phyloP scores from a whole-genome alignment of 2,113 vertebrate genomes.

The Mastomys natalensis region DNA sequence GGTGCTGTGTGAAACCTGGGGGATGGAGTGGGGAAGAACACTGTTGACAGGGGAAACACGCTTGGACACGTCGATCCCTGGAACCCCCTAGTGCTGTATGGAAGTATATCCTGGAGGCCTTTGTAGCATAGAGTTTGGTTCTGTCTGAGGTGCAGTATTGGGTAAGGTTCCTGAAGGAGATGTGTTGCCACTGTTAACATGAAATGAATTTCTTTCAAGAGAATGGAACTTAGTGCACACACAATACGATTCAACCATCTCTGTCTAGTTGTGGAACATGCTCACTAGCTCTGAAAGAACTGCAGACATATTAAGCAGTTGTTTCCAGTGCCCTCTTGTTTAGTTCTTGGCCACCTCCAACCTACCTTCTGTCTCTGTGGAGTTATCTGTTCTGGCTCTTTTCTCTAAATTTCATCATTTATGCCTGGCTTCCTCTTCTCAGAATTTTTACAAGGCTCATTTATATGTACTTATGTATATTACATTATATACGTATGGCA shows the following conservation, averaged over 20 bases:
- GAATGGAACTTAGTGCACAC: background rate
- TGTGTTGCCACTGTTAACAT: background rate
- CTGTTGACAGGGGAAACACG: background rate
- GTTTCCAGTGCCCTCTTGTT: background rate
- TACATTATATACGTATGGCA: no score
- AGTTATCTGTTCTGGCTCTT: conserved; percentile 7
- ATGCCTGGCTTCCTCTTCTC: conserved; percentile 1
- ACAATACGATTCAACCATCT: background rate
- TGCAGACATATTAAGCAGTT: background rate
- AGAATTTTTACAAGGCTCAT: background rate
- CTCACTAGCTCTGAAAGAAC: background rate
- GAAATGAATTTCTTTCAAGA: background rate
- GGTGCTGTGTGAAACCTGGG: background rate
- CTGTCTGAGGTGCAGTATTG: background rate
- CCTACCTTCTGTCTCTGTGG: background rate
- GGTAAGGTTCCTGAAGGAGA: background rate
- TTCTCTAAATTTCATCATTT: background rate
- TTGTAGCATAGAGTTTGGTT: background rate
- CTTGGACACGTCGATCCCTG: background rate
- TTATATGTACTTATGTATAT: background rate
- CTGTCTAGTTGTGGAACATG: background rate
- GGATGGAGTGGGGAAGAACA: background rate
- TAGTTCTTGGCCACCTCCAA: background rate
- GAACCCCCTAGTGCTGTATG: background rate
- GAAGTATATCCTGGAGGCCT: conserved; percentile 15